These are phyloP conservation scores for Dicentrarchus labrax DNA, from an alignment of 2,113 vertebrate species.

Conservation along the genomic window DNA sequence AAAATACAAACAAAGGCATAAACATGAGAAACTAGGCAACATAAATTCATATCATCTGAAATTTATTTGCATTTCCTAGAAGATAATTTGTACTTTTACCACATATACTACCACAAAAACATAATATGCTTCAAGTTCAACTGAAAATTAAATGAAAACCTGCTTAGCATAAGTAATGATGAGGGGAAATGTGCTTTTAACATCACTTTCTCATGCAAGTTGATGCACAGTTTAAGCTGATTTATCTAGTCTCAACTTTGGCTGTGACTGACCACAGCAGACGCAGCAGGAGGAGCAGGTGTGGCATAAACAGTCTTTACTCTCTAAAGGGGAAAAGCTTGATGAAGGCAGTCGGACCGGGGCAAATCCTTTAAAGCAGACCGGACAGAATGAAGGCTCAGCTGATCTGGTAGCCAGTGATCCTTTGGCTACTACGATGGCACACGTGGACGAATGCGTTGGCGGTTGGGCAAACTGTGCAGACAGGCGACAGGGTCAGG, in stretches of 20 bases:
- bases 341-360: slow-evolving; percentile 1
- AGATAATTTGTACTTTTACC: no score
- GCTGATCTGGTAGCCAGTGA: slow-evolving; percentile 1
- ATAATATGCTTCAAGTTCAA: no score
- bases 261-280: neutral
- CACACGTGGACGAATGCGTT: neutral
- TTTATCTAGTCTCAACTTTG: neutral
- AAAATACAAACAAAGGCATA: no score
- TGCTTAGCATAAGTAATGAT: neutral
- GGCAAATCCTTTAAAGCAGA: slow-evolving; percentile 37
- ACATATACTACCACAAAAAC: no score
- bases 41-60: no score
- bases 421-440: neutral
- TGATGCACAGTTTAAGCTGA: neutral
- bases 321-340: neutral
- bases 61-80: no score
- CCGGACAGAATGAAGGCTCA: neutral
- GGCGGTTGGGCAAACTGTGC: no score
- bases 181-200: neutral
- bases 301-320: neutral
- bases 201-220: no score
- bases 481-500: slow-evolving; percentile 1
- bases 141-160: neutral
- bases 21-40: no score
- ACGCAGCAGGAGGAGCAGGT: slow-evolving; percentile 3